Evolutionary conservation across 2,888 invertebrate genomes (phyloP).

Genomic region (Diloba caeruleocephala): DNA sequence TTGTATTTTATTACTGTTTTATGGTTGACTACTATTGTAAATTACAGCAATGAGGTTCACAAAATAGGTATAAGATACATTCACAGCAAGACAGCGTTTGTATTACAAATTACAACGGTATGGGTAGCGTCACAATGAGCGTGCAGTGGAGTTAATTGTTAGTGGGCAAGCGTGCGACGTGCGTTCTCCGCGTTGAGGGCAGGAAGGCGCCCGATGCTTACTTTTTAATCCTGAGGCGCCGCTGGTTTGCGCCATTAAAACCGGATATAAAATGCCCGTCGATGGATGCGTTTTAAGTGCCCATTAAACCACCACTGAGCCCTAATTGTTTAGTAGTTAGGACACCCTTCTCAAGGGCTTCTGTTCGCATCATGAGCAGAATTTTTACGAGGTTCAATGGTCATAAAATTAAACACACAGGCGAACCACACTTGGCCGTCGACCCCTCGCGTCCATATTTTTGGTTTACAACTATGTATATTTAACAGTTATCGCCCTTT

Average conservation of each 20-base stretch:
- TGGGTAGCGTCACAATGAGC: slow-evolving; percentile 21
- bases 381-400: slow-evolving; percentile 73
- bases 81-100: slow-evolving; percentile 14
- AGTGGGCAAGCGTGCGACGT: slow-evolving; percentile 13
- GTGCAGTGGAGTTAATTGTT: slow-evolving; percentile 35
- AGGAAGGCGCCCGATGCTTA: slow-evolving; percentile 59
- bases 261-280: slow-evolving; percentile 74
- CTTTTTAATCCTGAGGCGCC: slow-evolving; percentile 59
- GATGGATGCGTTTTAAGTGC: slow-evolving; percentile 76
- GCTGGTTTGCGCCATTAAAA: slow-evolving; percentile 65
- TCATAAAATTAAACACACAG: slow-evolving; percentile 69
- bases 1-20: slow-evolving; percentile 35
- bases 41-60: slow-evolving; percentile 19
- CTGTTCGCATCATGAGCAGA: slow-evolving; percentile 63
- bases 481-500: slow-evolving; percentile 46
- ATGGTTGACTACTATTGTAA: slow-evolving; percentile 25
- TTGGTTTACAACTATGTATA: slow-evolving; percentile 50
- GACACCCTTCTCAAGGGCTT: slow-evolving; percentile 60
- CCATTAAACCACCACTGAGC: slow-evolving; percentile 80
- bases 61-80: slow-evolving; percentile 22
- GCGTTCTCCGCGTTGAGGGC: slow-evolving; percentile 24
- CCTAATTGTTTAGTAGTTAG: slow-evolving; percentile 74
- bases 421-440: slow-evolving; percentile 54
- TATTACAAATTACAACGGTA: slow-evolving; percentile 31
- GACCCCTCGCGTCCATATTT: slow-evolving; percentile 34